Conservation (phyloP, 2,113 vertebrate species). For the cattle (Bos taurus) region ARS-UCD2.0 NC_037343.1:56500501-56501000, state of each 20-base stretch:
- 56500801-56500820: background rate
- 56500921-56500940: background rate
- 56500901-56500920: constrained; percentile 28
- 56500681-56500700: constrained; percentile 47
- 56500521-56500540: background rate
- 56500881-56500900: background rate
- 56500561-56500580: background rate
- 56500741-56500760: constrained; percentile 24
- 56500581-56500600: constrained; percentile 40
- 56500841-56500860: background rate
- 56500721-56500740: constrained; percentile 47
- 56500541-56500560: constrained; percentile 40
- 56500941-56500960: background rate
- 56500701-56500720: constrained; percentile 36
- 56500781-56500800: background rate
- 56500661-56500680: constrained; percentile 62
- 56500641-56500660: constrained; percentile 68
- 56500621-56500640: constrained; percentile 59
- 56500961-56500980: background rate
- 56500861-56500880: background rate
- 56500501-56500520: background rate
- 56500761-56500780: background rate
- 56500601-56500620: constrained; percentile 49
- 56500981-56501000: background rate
- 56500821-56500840: constrained; percentile 3